A percentile compares a stretch with the other conserved stretches of the same genome.
phyloP scores from a whole-genome alignment of 2,797 vertebrate genomes.

The Clarias platycephalus region DNA sequence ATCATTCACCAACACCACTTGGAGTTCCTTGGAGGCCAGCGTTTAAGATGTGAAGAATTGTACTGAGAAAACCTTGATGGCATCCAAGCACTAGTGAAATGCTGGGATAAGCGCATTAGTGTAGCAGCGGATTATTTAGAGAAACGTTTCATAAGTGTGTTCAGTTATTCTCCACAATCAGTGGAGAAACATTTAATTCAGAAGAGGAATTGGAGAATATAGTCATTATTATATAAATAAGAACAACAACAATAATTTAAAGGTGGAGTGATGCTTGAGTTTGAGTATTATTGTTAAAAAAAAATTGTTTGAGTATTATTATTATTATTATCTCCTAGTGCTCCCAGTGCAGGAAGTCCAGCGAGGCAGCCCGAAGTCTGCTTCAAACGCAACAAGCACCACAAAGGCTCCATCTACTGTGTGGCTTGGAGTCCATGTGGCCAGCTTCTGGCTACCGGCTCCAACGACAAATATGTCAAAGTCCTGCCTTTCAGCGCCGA shows the following conservation, averaged over 20 bases:
- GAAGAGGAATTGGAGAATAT: not conserved
- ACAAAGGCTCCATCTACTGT: constrained; percentile 98
- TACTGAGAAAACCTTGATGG: too few species aligned
- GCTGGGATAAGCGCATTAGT: too few species aligned
- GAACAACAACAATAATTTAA: not conserved
- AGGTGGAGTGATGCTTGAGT: not conserved
- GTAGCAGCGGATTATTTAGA: too few species aligned
- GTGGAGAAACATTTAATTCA: not conserved
- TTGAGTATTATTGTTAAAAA: too few species aligned
- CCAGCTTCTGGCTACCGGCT: constrained; percentile 92
- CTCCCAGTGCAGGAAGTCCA: constrained; percentile 71
- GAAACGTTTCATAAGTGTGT: too few species aligned
- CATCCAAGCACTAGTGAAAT: too few species aligned
- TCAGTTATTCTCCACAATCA: too few species aligned
- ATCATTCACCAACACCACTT: too few species aligned
- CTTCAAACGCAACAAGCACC: constrained; percentile 98
- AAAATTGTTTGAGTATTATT: too few species aligned
- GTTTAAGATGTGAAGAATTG: too few species aligned
- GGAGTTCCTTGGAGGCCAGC: too few species aligned
- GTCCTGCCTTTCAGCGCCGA: constrained; percentile 95
- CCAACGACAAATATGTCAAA: constrained; percentile 98
- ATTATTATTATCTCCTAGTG: constrained; percentile 63
- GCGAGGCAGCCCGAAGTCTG: constrained; percentile 85
- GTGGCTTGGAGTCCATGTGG: constrained; percentile 98
- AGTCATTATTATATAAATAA: not conserved